A percentile compares a stretch with the other conserved stretches of the same genome.
phyloP scores from a whole-genome alignment of 2,888 invertebrate species.

The Cephus rjabovi region DNA sequence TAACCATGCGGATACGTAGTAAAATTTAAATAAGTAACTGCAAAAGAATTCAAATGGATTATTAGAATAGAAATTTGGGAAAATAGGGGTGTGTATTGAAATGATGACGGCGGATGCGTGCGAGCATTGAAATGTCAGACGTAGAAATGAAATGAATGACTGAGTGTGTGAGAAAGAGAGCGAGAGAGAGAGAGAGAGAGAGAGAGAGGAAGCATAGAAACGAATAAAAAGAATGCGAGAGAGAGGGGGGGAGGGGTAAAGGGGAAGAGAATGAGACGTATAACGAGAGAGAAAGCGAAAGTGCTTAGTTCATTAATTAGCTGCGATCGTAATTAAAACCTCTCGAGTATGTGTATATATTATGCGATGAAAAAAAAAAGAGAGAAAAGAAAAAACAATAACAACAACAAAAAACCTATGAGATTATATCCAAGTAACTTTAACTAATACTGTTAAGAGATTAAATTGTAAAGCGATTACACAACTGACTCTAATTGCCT shows the following conservation, averaged over 20 bases:
- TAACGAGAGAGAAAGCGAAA: not conserved
- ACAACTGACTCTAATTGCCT: slow-evolving; percentile 64
- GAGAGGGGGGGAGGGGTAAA: too few relatives aligned
- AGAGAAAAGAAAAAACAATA: slow-evolving; percentile 14
- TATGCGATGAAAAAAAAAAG: slow-evolving; percentile 25
- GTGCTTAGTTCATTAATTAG: not conserved
- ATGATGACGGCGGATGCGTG: not conserved
- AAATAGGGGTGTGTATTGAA: not conserved
- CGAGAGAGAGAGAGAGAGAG: not conserved
- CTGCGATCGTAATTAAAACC: not conserved
- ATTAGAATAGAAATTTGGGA: not conserved
- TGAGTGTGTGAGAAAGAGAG: slow-evolving; percentile 20
- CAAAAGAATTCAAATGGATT: not conserved
- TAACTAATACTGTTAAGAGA: not conserved
- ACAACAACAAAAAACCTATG: not conserved
- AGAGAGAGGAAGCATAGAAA: slow-evolving; percentile 24
- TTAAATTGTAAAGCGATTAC: not conserved
- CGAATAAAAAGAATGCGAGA: not conserved
- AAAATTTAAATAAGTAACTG: not conserved
- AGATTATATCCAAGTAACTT: not conserved
- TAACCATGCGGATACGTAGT: not conserved
- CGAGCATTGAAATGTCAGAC: not conserved
- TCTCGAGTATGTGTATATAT: not conserved
- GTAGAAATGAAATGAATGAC: not conserved
- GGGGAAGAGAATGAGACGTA: not conserved